Conservation (phyloP, 2,888 invertebrate species). For the Suillia variegata region DNA sequence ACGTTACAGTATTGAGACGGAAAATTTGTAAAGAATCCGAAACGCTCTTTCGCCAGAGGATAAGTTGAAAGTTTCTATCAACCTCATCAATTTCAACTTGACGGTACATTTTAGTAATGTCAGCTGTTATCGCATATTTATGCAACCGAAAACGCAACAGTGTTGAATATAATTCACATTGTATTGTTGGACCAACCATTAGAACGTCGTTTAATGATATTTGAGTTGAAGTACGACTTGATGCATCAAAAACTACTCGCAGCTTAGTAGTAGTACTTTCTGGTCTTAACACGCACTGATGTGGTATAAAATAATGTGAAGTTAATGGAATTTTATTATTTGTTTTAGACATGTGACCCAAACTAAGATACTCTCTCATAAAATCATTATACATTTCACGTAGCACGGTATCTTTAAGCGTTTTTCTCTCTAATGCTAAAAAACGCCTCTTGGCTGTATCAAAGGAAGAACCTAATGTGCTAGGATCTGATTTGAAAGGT, state of each 20-base stretch:
- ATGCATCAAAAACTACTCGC: conserved; percentile 22
- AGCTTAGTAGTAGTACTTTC: conserved; percentile 20
- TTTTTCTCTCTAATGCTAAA: conserved; percentile 13
- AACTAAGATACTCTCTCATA: conserved; percentile 26
- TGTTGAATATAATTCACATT: conserved; percentile 10
- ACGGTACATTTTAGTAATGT: conserved; percentile 10
- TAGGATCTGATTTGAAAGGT: conserved; percentile 9
- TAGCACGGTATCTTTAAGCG: conserved; percentile 9
- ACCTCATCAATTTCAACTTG: not conserved
- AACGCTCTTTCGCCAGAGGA: not conserved
- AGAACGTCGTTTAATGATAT: conserved; percentile 22
- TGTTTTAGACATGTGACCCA: conserved; percentile 20
- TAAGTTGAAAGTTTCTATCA: not conserved
- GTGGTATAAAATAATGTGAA: conserved; percentile 22
- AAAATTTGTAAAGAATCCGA: not conserved
- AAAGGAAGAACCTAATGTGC: conserved; percentile 7
- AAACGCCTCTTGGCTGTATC: not conserved
- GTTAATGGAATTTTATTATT: conserved; percentile 6
- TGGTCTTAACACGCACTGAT: conserved; percentile 17
- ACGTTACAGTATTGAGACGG: conserved; percentile 16
- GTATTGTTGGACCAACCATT: conserved; percentile 16
- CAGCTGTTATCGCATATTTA: conserved; percentile 8
- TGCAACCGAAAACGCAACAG: conserved; percentile 7
- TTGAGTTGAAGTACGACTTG: conserved; percentile 19
- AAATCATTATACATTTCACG: conserved; percentile 14